These are phyloP conservation scores for Macrocentrus cingulum DNA, from an alignment of 1,140 invertebrate genomes.

Conservation along the genomic window DNA sequence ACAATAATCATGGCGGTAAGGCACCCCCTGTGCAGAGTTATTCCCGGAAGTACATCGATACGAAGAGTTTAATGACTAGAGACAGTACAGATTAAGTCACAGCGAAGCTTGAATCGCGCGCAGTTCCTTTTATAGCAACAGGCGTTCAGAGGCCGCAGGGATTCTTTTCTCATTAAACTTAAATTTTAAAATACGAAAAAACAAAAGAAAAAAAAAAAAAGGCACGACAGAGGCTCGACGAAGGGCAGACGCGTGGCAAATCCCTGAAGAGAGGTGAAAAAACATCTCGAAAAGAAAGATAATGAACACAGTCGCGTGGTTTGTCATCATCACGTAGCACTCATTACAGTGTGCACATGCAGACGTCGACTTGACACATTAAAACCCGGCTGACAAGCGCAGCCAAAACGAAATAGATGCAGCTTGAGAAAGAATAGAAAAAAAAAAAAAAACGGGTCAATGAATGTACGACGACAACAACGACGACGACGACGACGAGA, in stretches of 20 bases:
- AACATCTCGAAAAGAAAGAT: not conserved
- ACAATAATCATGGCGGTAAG: slow-evolving; percentile 32
- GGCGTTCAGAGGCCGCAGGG: not conserved
- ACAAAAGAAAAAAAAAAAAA: too few species aligned
- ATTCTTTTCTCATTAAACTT: not conserved
- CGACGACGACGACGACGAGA: too few species aligned
- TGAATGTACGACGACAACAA: not conserved
- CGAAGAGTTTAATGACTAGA: slow-evolving; percentile 48
- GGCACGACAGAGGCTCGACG: slow-evolving; percentile 21
- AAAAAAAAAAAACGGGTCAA: too few species aligned
- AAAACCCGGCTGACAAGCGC: too few species aligned
- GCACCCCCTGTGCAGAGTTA: slow-evolving; percentile 46
- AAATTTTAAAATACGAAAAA: too few species aligned
- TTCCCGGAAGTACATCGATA: slow-evolving; percentile 46
- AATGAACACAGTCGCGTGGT: not conserved
- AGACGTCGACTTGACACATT: not conserved
- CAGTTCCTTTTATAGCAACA: slow-evolving; percentile 1
- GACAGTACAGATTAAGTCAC: slow-evolving; percentile 42
- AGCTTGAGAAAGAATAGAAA: too few species aligned
- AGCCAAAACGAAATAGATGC: too few species aligned
- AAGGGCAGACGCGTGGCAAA: slow-evolving; percentile 7
- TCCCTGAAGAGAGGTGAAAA: not conserved
- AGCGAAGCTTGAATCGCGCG: slow-evolving; percentile 28
- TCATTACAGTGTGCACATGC: not conserved
- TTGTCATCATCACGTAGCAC: not conserved